These are phyloP conservation scores for Pogonus chalceus DNA, from an alignment of 1,140 invertebrate genomes.

Conservation along the genomic window DNA sequence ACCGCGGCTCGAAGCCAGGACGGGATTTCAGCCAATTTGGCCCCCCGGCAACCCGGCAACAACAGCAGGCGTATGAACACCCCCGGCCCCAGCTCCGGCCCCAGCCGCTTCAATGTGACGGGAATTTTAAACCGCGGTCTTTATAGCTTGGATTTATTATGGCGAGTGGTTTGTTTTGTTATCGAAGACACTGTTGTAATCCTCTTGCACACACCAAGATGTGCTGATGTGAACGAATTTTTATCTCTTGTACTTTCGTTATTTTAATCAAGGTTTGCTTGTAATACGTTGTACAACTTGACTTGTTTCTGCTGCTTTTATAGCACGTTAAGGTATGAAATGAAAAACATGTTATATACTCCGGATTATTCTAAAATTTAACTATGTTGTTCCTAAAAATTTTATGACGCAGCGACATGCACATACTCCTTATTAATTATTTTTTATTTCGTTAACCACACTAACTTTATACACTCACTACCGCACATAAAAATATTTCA, in stretches of 20 bases:
- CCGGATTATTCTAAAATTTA: too few species aligned
- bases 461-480: too few species aligned
- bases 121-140: conserved; percentile 5
- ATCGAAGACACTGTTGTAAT: conserved; percentile 1
- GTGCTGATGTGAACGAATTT: neutral
- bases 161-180: conserved; percentile 4
- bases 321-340: too few species aligned
- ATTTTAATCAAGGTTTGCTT: neutral
- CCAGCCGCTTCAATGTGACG: neutral
- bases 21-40: conserved; percentile 6
- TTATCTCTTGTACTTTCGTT: conserved; percentile 3
- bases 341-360: too few species aligned
- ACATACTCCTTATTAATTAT: too few species aligned
- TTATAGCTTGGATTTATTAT: conserved; percentile 2
- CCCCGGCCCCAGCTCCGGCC: neutral
- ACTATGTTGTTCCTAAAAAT: too few species aligned
- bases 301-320: neutral
- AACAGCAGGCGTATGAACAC: too few species aligned
- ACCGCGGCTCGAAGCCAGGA: conserved; percentile 2
- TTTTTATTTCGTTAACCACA: too few species aligned
- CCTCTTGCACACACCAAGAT: neutral
- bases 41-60: too few species aligned
- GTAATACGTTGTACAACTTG: neutral
- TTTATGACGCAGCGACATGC: too few species aligned
- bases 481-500: too few species aligned